Base-by-base conservation (phyloP, 1,140 invertebrate species). In the Goniozus legneri region DNA sequence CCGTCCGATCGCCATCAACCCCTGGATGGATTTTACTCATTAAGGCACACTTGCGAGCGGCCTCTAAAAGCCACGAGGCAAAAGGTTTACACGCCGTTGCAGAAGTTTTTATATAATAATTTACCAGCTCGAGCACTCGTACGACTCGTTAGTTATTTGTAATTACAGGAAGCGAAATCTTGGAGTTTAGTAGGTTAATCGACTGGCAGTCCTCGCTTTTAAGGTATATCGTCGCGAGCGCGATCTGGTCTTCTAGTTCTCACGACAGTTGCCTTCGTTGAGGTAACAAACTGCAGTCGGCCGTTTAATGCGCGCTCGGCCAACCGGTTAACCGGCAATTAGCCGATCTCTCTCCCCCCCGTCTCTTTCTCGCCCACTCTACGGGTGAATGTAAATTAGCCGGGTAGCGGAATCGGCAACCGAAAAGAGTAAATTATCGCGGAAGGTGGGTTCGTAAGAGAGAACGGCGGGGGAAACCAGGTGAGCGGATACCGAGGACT, bases 291-390 rank as follows among this genome's bases (percentile, higher is more conserved):
- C 57, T 59, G 44, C 57, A 44, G 27, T 20, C 35, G 55, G 57
- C 58, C 52, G 52, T 6, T 4, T 54, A 53, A 39, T 40, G 51
- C 41, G 51, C 45, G 57, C 48, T 58, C 57, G 52, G 42, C 56
- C 65, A 65, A 74, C 71, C 73, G 64, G 70, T 76, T 69, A 76
- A 76, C 72, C 72, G 70, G 72, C 71, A 73, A 75, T 76, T 74
- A 75, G 57, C 65, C 69, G 70, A 73, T 69, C 33, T 21, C 21
- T 6, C 8, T 33, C 14, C 24, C 12, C 24, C 6, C 12, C 24
- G 24, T 27, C 24, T 27, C 24, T 16, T 27, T 27, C n/a, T 12
- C 24, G 12, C 24, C 58, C 65, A 64, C 61, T n/a, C n/a, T n/a
- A 48, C 64, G 61, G 57, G 66, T 64, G 65, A 70, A 70, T 69